Percentiles rank a stretch among this genome's conserved stretches.
phyloP scores from a whole-genome alignment of 2,797 vertebrate species.

The Manis javanica region DNA sequence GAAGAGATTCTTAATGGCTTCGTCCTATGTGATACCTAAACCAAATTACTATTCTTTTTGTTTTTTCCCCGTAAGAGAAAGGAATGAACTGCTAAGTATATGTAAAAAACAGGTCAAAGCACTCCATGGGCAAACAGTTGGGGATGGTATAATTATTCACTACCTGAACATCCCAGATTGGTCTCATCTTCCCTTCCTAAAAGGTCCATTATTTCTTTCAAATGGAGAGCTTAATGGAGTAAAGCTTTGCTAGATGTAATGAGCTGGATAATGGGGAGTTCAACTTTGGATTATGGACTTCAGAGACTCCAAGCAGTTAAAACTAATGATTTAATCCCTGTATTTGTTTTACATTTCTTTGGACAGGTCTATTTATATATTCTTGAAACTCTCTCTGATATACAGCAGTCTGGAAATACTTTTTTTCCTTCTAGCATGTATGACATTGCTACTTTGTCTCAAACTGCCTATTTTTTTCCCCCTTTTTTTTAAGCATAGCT shows the following conservation, averaged over 20 bases:
- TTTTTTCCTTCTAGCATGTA: neutral
- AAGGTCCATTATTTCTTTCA: slow-evolving; percentile 62
- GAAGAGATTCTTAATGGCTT: slow-evolving; percentile 10
- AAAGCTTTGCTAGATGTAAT: slow-evolving; percentile 24
- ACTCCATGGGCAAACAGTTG: neutral
- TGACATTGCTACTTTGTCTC: slow-evolving; percentile 51
- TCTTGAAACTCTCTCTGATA: slow-evolving; percentile 40
- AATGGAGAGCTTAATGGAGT: slow-evolving; percentile 58
- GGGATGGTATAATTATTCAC: neutral
- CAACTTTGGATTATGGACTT: slow-evolving; percentile 45
- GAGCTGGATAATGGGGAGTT: slow-evolving; percentile 19
- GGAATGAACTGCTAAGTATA: neutral
- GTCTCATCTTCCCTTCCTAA: neutral
- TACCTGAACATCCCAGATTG: neutral
- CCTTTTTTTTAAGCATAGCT: slow-evolving; percentile 39
- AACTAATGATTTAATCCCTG: slow-evolving; percentile 26
- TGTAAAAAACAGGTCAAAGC: neutral
- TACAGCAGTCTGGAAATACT: slow-evolving; percentile 44
- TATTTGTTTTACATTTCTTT: slow-evolving; percentile 62
- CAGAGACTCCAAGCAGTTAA: slow-evolving; percentile 48
- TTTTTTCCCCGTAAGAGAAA: neutral
- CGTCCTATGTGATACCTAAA: neutral
- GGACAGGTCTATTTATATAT: neutral
- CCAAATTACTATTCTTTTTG: neutral
- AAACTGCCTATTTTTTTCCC: slow-evolving; percentile 48